Evolutionary conservation across 2,888 invertebrate genomes (phyloP).

Genomic region (Nemotelus pantherinus): DNA sequence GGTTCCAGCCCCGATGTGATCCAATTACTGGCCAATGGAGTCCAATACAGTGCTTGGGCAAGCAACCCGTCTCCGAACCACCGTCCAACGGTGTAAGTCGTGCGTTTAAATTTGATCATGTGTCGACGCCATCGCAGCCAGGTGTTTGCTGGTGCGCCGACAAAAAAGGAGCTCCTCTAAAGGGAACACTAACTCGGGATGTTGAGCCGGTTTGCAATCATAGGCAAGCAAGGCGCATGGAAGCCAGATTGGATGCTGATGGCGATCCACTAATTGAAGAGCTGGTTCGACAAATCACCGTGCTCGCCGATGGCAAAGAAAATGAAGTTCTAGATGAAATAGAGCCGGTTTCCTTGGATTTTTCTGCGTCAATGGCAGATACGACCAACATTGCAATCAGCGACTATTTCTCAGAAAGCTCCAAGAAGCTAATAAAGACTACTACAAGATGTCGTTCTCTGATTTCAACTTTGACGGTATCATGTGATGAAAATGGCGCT

Average conservation of each 20-base stretch:
- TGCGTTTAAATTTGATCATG: slow-evolving; percentile 53
- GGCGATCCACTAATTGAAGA: slow-evolving; percentile 74
- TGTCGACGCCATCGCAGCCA: slow-evolving; percentile 58
- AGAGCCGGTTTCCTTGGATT: slow-evolving; percentile 21
- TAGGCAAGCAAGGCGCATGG: slow-evolving; percentile 75
- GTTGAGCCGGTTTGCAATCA: slow-evolving; percentile 81
- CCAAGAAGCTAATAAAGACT: slow-evolving; percentile 57
- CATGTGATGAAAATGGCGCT: slow-evolving; percentile 75
- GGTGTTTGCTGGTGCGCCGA: slow-evolving; percentile 91
- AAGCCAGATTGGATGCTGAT: slow-evolving; percentile 59
- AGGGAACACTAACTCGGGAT: slow-evolving; percentile 81
- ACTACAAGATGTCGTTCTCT: slow-evolving; percentile 66
- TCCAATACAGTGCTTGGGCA: slow-evolving; percentile 80
- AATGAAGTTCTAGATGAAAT: slow-evolving; percentile 52
- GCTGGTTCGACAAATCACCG: slow-evolving; percentile 74
- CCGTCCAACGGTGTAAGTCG: slow-evolving; percentile 42
- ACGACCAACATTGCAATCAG: slow-evolving; percentile 59
- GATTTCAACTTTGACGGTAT: slow-evolving; percentile 64
- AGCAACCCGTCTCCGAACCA: slow-evolving; percentile 60
- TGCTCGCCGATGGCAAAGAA: slow-evolving; percentile 66
- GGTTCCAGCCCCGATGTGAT: slow-evolving; percentile 82
- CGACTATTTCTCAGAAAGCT: slow-evolving; percentile 60
- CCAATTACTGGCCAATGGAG: slow-evolving; percentile 80
- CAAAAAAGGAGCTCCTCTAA: slow-evolving; percentile 81
- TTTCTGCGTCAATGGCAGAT: slow-evolving; percentile 61